These are phyloP conservation scores for Nixonia krombeini DNA, from an alignment of 1,140 invertebrate genomes.

Conservation along the genomic window DNA sequence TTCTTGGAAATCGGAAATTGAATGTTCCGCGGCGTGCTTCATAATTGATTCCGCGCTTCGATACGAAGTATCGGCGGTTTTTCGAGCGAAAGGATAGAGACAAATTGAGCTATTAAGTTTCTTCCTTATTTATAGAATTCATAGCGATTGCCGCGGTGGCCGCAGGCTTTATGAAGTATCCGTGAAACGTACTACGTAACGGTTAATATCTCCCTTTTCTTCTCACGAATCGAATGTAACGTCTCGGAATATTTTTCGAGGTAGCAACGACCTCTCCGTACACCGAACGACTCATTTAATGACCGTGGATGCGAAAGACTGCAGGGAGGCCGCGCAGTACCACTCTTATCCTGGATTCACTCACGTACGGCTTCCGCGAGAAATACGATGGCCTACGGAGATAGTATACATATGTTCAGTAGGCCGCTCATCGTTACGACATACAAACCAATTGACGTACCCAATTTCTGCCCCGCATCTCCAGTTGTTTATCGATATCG, in stretches of 20 bases:
- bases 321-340: not conserved
- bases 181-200: not conserved
- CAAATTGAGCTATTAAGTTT: constrained; percentile 7
- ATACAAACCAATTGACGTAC: too few species aligned
- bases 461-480: too few species aligned
- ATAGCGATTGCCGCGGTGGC: not conserved
- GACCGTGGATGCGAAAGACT: constrained; percentile 5
- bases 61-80: not conserved
- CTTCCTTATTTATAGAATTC: constrained; percentile 19
- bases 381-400: constrained; percentile 46
- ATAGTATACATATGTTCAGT: constrained; percentile 20
- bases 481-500: too few species aligned
- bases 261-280: constrained; percentile 39
- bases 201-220: constrained; percentile 7
- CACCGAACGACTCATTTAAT: constrained; percentile 30
- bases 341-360: not conserved
- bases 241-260: constrained; percentile 18
- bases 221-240: constrained; percentile 9
- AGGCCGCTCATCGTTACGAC: not conserved
- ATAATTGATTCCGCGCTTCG: too few species aligned
- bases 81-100: not conserved
- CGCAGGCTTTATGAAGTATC: not conserved
- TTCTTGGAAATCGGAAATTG: too few species aligned
- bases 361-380: constrained; percentile 7
- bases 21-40: too few species aligned